These are phyloP conservation scores for Patella depressa DNA, from an alignment of 2,888 invertebrate species.

Conservation along the genomic window DNA sequence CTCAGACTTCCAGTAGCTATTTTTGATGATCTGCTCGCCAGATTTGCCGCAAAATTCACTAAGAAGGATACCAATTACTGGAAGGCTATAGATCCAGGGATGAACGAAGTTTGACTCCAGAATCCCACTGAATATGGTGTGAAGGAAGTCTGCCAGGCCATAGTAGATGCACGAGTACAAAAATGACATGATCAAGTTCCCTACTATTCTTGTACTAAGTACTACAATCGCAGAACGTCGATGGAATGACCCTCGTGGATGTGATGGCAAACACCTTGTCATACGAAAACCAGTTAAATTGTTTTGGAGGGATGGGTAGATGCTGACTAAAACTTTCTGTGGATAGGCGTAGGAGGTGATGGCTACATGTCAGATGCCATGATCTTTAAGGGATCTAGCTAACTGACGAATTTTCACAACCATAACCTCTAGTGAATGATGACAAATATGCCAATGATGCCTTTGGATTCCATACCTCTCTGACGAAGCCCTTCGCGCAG, in stretches of 20 bases:
- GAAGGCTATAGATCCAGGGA: constrained; percentile 18
- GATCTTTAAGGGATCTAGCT: constrained; percentile 37
- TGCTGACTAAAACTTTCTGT: constrained; percentile 46
- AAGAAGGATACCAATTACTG: constrained; percentile 27
- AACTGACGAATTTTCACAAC: constrained; percentile 31
- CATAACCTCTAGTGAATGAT: constrained; percentile 36
- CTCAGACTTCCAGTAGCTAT: constrained; percentile 4
- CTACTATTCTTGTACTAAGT: constrained; percentile 37
- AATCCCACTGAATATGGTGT: constrained; percentile 59
- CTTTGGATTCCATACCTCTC: constrained; percentile 39
- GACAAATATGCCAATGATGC: constrained; percentile 43
- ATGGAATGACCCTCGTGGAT: constrained; percentile 46
- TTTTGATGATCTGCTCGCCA: constrained; percentile 1
- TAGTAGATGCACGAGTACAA: constrained; percentile 32
- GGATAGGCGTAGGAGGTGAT: constrained; percentile 31
- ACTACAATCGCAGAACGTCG: constrained; percentile 31
- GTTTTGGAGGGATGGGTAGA: constrained; percentile 43
- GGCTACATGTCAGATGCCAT: constrained; percentile 35
- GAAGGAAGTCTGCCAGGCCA: constrained; percentile 52
- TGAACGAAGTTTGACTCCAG: constrained; percentile 57
- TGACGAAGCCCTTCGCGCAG: constrained; percentile 44
- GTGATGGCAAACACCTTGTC: constrained; percentile 48
- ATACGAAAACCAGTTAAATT: constrained; percentile 35
- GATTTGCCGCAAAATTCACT: not conserved
- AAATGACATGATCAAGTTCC: constrained; percentile 36